phyloP scores from a whole-genome alignment of 1,140 invertebrate genomes.

The Ericerus pela region DNA sequence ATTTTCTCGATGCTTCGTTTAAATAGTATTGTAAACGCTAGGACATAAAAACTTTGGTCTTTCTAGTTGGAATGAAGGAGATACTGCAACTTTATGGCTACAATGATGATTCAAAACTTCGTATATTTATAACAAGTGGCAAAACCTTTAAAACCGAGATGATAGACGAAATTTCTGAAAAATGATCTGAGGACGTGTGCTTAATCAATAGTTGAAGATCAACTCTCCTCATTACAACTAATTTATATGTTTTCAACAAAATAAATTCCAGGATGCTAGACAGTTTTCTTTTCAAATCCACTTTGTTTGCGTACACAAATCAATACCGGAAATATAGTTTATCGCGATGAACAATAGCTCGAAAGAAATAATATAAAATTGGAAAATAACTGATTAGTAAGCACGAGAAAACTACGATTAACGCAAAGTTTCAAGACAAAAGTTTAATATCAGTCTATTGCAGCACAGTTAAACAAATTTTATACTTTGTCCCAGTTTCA shows the following conservation, averaged over 20 bases:
- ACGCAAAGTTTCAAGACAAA: too few relatives aligned
- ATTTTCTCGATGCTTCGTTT: background rate
- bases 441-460: too few relatives aligned
- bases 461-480: too few relatives aligned
- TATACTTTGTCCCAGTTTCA: too few relatives aligned
- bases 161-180: conserved; percentile 22
- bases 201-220: conserved; percentile 27
- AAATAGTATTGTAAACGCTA: background rate
- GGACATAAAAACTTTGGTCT: background rate
- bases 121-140: background rate
- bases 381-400: too few relatives aligned
- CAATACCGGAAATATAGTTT: too few relatives aligned
- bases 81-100: conserved; percentile 4
- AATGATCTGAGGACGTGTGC: conserved; percentile 28
- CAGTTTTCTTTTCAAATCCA: background rate
- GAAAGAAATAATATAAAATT: too few relatives aligned
- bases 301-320: background rate
- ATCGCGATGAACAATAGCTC: too few relatives aligned
- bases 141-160: too few relatives aligned
- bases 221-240: conserved; percentile 21
- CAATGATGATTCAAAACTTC: background rate
- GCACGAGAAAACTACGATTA: too few relatives aligned
- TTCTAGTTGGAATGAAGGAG: too few relatives aligned
- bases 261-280: conserved; percentile 6
- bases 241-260: background rate